Base-by-base conservation (phyloP, 35 echinoderm and acorn worm genomes). In the Ophiothrix spiculata region DNA sequence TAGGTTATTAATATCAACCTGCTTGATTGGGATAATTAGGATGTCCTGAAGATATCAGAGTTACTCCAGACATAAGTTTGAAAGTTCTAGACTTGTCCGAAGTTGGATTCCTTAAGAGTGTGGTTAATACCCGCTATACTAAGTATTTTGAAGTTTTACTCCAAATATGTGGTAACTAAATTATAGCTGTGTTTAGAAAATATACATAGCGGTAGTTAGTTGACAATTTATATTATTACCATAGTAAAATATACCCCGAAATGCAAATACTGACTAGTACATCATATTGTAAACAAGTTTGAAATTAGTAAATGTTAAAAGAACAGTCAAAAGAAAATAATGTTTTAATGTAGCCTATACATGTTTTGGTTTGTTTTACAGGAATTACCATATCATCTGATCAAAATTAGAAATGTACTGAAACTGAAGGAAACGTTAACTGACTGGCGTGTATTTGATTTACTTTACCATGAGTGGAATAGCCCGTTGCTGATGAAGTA, bases 401-500 rank as follows among this genome's bases (percentile, higher is more conserved):
- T 94, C 31, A 87, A 82, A 36, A 85, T 86, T 14, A 80, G 84
- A 11, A 77, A 90, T 42, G 45, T 49, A 17, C 75, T 76, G 25
- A 56, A 83, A 29, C 69, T 94, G 39, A 79, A 90, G 54, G 28
- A 81, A 29, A 86, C 90, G 15, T 83, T 94, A 34, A 90, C 77
- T 35, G 76, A 81, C 38, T 94, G 92, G 92, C 49, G 39, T 19
- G 87, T 89, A 11, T 94, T 94, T 86, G 92, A 94, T 81, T 84
- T 90, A 35, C 79, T 94, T 1, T 94, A 90, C 76, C 79, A 86
- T 81, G 92, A 94, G 39, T 83, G 80, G 31, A 90, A 90, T 38
- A 94, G 92, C 79, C 46, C 87, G 33, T 15, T 79, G 39, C 82
- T 94, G 8, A 56, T 94, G 38, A 85, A 90, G 38, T 87, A 94